Percentiles rank a stretch among this genome's conserved stretches.
These are phyloP conservation scores for Cladorhizidae sp. DNA, from an alignment of 37 sponge, comb jelly and placozoan species.

Conservation along the genomic window DNA sequence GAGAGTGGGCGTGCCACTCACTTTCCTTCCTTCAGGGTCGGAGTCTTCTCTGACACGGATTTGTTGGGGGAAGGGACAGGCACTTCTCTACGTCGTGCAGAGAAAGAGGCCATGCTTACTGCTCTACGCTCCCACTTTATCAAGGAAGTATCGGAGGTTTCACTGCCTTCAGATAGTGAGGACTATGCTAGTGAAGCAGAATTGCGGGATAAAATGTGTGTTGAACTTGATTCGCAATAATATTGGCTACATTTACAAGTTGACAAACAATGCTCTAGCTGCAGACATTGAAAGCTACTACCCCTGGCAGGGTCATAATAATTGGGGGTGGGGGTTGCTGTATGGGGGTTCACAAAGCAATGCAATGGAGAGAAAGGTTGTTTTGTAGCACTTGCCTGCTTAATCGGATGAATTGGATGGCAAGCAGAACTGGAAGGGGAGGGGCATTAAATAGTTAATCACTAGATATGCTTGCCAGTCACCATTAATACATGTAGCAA, in stretches of 20 bases:
- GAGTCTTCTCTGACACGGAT: constrained; percentile 70
- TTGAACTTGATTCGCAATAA: not conserved
- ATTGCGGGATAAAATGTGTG: not conserved
- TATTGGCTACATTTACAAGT: not conserved
- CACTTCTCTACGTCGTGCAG: constrained; percentile 77
- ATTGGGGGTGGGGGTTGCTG: too few species aligned
- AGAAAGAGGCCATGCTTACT: constrained; percentile 71
- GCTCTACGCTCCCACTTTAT: constrained; percentile 68
- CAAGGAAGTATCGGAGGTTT: constrained; percentile 38
- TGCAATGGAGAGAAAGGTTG: too few species aligned
- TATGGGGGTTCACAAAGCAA: too few species aligned
- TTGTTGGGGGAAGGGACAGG: constrained; percentile 80
- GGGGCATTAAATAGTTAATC: too few species aligned
- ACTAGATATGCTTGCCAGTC: too few species aligned
- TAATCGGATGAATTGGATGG: too few species aligned
- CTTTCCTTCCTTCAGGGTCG: constrained; percentile 88
- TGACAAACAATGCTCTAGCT: not conserved
- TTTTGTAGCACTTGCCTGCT: too few species aligned
- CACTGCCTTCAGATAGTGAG: constrained; percentile 70
- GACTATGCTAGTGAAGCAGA: not conserved
- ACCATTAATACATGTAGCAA: too few species aligned
- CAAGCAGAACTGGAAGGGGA: too few species aligned
- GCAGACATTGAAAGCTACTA: too few species aligned
- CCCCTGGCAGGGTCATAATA: too few species aligned
- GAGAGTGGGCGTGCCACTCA: constrained; percentile 89